These are phyloP conservation scores for Phymorhynchus buccinoides DNA, from an alignment of 1,140 invertebrate species.

Conservation along the genomic window DNA sequence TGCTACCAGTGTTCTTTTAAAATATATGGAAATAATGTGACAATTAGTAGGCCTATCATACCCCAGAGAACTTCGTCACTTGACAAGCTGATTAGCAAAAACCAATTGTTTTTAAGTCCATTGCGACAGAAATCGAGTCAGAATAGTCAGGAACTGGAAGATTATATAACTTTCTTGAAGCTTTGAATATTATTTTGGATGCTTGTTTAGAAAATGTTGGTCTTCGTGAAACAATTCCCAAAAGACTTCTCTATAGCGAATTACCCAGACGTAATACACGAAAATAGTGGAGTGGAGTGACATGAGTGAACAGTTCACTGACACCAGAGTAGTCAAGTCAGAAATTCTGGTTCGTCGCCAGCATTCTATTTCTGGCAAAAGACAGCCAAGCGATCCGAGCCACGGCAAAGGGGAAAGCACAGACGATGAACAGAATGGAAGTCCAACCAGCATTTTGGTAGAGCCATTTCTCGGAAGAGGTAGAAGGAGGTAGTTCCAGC, in stretches of 20 bases:
- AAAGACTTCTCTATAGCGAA: background rate
- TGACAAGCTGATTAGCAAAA: no score
- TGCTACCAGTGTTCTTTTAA: no score
- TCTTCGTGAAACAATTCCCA: background rate
- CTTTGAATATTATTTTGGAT: no score
- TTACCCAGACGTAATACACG: background rate
- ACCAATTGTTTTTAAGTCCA: no score
- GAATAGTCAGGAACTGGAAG: no score
- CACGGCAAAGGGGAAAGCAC: background rate
- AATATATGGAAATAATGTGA: no score
- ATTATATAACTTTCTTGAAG: no score
- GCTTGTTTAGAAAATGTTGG: no score
- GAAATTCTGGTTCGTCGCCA: background rate
- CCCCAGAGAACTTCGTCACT: no score
- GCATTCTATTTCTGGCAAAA: background rate
- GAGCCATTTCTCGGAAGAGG: background rate
- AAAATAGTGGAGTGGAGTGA: background rate
- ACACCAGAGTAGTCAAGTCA: background rate
- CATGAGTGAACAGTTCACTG: background rate
- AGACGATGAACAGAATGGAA: constrained; percentile 7
- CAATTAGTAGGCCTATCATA: no score
- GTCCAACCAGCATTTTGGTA: constrained; percentile 9
- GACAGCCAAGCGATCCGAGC: background rate
- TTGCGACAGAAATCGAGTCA: no score
- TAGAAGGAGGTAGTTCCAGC: background rate